phyloP scores from a whole-genome alignment of 2,888 invertebrate genomes.

The Drosophila atripex region DNA sequence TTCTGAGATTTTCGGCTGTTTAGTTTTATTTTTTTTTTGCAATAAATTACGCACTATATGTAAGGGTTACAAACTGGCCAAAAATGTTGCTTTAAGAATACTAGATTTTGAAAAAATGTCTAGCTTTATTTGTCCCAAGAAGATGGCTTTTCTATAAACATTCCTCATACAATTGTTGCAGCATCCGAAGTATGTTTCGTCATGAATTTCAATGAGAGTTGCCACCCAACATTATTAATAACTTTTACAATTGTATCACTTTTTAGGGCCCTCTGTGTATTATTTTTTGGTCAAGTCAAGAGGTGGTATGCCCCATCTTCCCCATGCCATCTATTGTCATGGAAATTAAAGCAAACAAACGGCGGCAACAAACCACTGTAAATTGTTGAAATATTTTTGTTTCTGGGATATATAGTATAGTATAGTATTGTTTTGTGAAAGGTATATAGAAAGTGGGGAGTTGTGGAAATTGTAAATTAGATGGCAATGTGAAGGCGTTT shows the following conservation, averaged over 20 bases:
- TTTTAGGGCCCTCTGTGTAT: not conserved
- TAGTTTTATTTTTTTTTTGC: too few relatives aligned
- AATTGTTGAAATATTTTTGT: constrained; percentile 43
- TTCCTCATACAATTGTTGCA: constrained; percentile 7
- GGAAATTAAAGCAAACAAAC: constrained; percentile 52
- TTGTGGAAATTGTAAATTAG: constrained; percentile 45
- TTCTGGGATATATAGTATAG: constrained; percentile 16
- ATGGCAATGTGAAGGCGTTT: constrained; percentile 59
- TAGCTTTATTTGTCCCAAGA: not conserved
- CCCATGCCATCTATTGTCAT: constrained; percentile 47
- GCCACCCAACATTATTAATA: constrained; percentile 38
- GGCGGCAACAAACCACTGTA: constrained; percentile 37
- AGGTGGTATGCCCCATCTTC: constrained; percentile 11
- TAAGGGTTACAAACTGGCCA: constrained; percentile 11
- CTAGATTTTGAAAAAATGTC: not conserved
- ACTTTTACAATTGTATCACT: constrained; percentile 29
- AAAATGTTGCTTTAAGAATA: not conserved
- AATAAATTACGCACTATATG: constrained; percentile 66
- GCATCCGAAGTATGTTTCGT: constrained; percentile 32
- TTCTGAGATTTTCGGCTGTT: constrained; percentile 22
- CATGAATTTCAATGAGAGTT: constrained; percentile 17
- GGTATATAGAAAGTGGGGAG: constrained; percentile 32
- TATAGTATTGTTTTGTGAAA: constrained; percentile 47
- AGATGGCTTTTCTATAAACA: too few relatives aligned
- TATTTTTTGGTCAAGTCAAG: constrained; percentile 34